Percentiles rank a stretch among this genome's conserved stretches.
Evolutionary conservation across 1,140 invertebrate species (phyloP).

Genomic region (Heliconius eleuchia): DNA sequence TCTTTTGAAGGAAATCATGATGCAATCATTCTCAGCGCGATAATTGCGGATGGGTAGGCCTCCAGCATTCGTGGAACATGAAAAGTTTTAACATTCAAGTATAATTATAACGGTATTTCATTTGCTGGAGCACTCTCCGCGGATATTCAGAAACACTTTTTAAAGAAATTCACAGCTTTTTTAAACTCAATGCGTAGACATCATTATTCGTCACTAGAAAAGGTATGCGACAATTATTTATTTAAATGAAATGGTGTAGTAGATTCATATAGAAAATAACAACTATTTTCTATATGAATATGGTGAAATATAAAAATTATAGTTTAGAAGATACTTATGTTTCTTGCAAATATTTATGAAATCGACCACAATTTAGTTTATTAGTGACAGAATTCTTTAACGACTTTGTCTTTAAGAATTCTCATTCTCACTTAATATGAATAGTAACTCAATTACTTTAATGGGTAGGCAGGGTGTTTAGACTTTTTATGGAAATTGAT

Average conservation of each 20-base stretch:
- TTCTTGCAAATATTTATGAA: too few species aligned
- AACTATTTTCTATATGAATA: neutral
- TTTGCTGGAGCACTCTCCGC: slow-evolving; percentile 34
- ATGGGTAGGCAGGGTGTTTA: too few species aligned
- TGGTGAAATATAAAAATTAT: neutral
- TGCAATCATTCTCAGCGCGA: slow-evolving; percentile 43
- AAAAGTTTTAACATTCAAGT: slow-evolving; percentile 41
- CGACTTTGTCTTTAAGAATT: too few species aligned
- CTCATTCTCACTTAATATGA: too few species aligned
- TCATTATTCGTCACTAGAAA: slow-evolving; percentile 25
- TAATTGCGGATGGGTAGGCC: slow-evolving; percentile 43
- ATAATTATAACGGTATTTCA: slow-evolving; percentile 40
- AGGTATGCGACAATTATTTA: slow-evolving; percentile 6
- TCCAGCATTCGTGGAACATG: slow-evolving; percentile 32
- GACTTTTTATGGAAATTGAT: too few species aligned
- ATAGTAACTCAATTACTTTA: too few species aligned
- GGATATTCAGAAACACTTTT: slow-evolving; percentile 24
- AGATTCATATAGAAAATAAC: too few species aligned
- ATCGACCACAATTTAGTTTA: too few species aligned
- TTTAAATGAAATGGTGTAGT: neutral
- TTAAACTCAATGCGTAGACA: slow-evolving; percentile 31
- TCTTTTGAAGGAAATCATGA: slow-evolving; percentile 46
- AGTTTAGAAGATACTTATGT: neutral
- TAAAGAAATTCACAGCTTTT: slow-evolving; percentile 32
- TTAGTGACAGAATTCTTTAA: too few species aligned